Evolutionary conservation across 2,888 invertebrate genomes (phyloP), one percentile per base, ranked within the genome.

Genomic region (Cinara cedri): DNA sequence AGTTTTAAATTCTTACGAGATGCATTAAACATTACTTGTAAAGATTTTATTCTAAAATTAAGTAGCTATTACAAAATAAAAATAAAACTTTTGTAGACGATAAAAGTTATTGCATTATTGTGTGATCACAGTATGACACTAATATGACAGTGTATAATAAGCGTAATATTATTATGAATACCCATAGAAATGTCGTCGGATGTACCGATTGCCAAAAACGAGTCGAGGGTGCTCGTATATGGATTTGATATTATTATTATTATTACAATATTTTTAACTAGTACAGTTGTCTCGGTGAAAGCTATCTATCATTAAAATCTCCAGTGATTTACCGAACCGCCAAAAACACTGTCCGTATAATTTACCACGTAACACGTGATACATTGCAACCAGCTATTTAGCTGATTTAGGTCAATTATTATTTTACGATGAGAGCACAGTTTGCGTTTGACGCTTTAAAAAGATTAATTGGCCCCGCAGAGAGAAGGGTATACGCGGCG

Each of bases 381-480:
- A 44, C 16, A 54, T 6, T 14, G 24, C 13, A 19, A 62, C 46
- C 60, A 49, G 26, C 14, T 26, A 49, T 72, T 72, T 72, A 72
- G 60, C 60, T 46, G 72, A 46, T 60, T 60, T 72, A 46, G 72
- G 72, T 72, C 72, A 62, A 72, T 72, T 72, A 72, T 70, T 54
- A 54, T 54, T 19, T n/a, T 54, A 70, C 26, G 72, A 70, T 19
- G 72, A 24, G 60, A n/a, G 62, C 62, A 63, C 14, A 34, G 57
- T 60, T 51, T 74, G 72, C 72, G 42, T 74, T 62, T 74, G 72
- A 74, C 72, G 72, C 62, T 51, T 34, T 63, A 63, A 74, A 74
- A 74, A 74, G 72, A 74, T 74, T 74, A 74, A 74, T 74, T 42
- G 72, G 62, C 19, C 34, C 34, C 34, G 6, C 34, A n/a, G 34